These are phyloP conservation scores for Madoqua kirkii DNA, from an alignment of 2,113 vertebrate species.

Conservation along the genomic window DNA sequence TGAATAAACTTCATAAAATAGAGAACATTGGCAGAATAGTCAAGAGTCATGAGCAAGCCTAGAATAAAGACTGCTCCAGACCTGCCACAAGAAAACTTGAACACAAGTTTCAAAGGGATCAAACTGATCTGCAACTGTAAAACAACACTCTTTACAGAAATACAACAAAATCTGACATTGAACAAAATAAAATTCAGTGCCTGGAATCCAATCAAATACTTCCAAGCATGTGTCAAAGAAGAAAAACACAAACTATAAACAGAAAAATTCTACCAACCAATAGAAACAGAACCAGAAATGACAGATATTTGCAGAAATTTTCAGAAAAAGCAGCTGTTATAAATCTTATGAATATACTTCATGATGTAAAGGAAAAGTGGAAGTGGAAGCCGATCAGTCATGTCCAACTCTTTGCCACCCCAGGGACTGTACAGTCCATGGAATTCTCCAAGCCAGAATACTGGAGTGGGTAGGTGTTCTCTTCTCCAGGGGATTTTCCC, in stretches of 20 bases:
- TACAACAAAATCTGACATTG: background rate
- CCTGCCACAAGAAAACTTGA: background rate
- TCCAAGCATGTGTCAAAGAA: background rate
- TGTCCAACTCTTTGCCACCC: background rate
- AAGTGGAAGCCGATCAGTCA: fast-evolving
- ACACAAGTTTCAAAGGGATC: background rate
- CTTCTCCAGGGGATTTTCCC: background rate
- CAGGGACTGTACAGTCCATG: background rate
- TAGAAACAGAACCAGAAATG: background rate
- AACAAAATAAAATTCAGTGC: background rate
- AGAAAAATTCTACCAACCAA: background rate
- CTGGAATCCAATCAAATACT: background rate
- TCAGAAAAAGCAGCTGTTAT: background rate
- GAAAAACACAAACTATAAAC: background rate
- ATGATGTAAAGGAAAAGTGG: background rate
- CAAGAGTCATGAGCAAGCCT: background rate
- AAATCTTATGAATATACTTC: background rate
- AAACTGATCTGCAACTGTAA: background rate
- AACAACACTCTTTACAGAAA: background rate
- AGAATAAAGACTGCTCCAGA: background rate
- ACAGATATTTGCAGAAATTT: background rate
- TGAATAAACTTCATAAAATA: background rate
- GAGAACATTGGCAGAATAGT: background rate
- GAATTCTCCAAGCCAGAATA: background rate
- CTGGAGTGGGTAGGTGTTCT: background rate